These are phyloP conservation scores for Apotomis betuletana DNA, from an alignment of 2,888 invertebrate genomes.

Conservation along the genomic window DNA sequence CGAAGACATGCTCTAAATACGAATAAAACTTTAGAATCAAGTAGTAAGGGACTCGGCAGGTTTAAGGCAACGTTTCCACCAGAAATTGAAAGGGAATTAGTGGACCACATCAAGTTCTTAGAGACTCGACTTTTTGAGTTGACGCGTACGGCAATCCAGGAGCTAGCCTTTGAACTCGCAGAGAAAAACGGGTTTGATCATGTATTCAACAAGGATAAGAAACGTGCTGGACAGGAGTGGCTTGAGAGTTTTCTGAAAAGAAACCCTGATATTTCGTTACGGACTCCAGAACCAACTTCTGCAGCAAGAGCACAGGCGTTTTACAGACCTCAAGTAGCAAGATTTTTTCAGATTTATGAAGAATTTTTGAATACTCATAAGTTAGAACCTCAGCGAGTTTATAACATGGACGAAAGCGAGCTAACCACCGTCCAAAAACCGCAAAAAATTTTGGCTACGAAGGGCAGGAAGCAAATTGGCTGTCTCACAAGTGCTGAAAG, in stretches of 20 bases:
- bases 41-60: neutral
- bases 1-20: neutral
- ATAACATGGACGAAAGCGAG: neutral
- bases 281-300: conserved; percentile 1
- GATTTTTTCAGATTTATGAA: neutral
- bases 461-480: conserved; percentile 63
- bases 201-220: conserved; percentile 30
- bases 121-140: conserved; percentile 44
- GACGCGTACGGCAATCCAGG: conserved; percentile 38
- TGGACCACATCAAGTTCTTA: conserved; percentile 43
- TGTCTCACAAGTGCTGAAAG: conserved; percentile 60
- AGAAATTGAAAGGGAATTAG: conserved; percentile 32
- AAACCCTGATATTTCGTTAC: conserved; percentile 40
- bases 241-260: conserved; percentile 47
- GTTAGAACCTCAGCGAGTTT: neutral
- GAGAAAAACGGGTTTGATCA: conserved; percentile 5
- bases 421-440: neutral
- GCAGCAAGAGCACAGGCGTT: conserved; percentile 4
- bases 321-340: neutral
- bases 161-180: conserved; percentile 42
- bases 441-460: conserved; percentile 46
- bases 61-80: neutral
- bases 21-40: neutral
- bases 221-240: conserved; percentile 47
- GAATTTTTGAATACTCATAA: neutral